phyloP scores from a whole-genome alignment of 1,140 invertebrate species.

The Lanistes nyassanus region DNA sequence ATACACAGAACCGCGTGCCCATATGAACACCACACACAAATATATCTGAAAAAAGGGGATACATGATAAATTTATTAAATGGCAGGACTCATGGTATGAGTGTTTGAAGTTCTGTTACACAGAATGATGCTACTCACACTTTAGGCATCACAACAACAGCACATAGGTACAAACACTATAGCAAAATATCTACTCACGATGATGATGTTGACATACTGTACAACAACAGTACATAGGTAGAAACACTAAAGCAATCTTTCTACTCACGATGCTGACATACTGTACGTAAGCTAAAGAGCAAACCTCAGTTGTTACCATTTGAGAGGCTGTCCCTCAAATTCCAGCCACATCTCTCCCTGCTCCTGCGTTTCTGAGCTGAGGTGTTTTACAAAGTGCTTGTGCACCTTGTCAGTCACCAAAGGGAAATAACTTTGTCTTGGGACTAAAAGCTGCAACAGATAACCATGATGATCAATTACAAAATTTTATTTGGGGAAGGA shows the following conservation, averaged over 20 bases:
- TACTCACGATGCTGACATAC: neutral
- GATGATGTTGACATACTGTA: no score
- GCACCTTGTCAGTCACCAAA: constrained; percentile 93
- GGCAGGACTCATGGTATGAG: no score
- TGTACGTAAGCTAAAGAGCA: neutral
- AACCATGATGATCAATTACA: no score
- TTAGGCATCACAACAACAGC: no score
- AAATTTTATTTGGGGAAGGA: no score
- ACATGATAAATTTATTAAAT: no score
- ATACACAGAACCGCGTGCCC: neutral
- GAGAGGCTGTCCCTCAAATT: constrained; percentile 89
- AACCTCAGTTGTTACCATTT: constrained; percentile 77
- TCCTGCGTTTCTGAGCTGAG: constrained; percentile 79
- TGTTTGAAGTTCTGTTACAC: no score
- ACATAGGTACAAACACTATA: neutral
- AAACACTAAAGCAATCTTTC: neutral
- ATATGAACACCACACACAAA: constrained; percentile 6
- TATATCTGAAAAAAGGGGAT: no score
- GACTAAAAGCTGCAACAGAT: constrained; percentile 79
- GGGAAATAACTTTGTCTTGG: constrained; percentile 96
- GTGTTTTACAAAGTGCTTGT: constrained; percentile 88
- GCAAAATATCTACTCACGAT: neutral
- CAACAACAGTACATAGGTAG: no score
- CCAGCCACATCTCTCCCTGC: constrained; percentile 93
- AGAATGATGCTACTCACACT: no score